phyloP scores from a whole-genome alignment of 2,888 invertebrate species.

The Eupelmus urozonus region DNA sequence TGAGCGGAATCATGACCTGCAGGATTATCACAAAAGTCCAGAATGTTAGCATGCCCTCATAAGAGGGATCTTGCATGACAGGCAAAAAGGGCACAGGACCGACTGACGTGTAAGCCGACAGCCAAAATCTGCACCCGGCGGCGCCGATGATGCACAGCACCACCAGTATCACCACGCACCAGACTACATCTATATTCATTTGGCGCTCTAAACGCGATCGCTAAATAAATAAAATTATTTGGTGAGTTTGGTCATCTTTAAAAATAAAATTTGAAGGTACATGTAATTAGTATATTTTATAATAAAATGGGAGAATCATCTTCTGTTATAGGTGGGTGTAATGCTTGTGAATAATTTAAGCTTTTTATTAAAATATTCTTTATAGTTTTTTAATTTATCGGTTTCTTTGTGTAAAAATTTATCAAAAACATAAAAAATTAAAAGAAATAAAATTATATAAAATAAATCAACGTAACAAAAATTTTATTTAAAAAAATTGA shows the following conservation, averaged over 20 bases:
- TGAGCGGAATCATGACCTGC: conserved; percentile 98
- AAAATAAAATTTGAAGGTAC: too few relatives aligned
- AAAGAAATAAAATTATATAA: too few relatives aligned
- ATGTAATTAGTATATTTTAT: too few relatives aligned
- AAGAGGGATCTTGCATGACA: conserved; percentile 80
- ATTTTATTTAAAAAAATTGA: too few relatives aligned
- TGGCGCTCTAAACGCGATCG: conserved; percentile 93
- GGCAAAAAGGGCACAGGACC: conserved; percentile 84
- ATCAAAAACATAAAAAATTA: too few relatives aligned
- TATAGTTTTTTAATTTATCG: too few relatives aligned
- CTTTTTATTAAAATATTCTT: neutral
- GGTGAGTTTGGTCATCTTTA: too few relatives aligned
- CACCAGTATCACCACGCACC: conserved; percentile 95
- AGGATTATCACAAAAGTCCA: conserved; percentile 97
- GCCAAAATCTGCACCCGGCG: conserved; percentile 93
- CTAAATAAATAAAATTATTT: conserved; percentile 79
- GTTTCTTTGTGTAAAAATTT: too few relatives aligned
- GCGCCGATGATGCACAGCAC: conserved; percentile 94
- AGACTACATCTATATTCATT: conserved; percentile 97
- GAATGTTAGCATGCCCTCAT: conserved; percentile 91
- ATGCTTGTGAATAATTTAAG: neutral
- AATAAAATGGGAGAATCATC: too few relatives aligned
- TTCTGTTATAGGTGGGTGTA: too few relatives aligned
- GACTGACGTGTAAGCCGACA: conserved; percentile 80
- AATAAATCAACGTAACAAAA: too few relatives aligned